phyloP scores from a whole-genome alignment of 2,113 vertebrate species.

The Gopherus evgoodei region DNA sequence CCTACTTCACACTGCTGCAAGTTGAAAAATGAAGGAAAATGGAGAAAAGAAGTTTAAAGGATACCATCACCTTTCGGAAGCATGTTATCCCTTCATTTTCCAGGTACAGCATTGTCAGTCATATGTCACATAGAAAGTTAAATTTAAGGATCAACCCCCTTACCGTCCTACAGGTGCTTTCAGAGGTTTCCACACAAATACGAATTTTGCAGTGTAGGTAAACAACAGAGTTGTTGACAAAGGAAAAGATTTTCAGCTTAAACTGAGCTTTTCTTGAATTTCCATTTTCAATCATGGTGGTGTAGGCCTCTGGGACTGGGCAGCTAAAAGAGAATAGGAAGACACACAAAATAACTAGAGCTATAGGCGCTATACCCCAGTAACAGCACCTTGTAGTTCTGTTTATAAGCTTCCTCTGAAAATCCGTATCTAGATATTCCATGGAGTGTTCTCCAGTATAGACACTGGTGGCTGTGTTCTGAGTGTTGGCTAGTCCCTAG shows the following conservation, averaged over 20 bases:
- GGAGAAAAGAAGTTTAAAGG: not conserved
- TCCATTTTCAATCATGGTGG: constrained; percentile 86
- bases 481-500: not conserved
- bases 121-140: not conserved
- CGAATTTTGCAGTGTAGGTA: constrained; percentile 90
- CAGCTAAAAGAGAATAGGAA: constrained; percentile 80
- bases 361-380: not conserved
- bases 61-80: not conserved
- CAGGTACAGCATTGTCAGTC: not conserved
- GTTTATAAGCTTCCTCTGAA: not conserved
- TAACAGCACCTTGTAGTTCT: not conserved
- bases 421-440: not conserved
- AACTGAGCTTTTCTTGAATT: constrained; percentile 85
- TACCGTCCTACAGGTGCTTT: constrained; percentile 83
- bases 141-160: constrained; percentile 27
- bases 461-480: not conserved
- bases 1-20: not conserved
- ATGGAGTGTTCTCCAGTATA: not conserved
- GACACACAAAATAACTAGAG: not conserved
- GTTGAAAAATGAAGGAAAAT: not conserved
- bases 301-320: constrained; percentile 76
- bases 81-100: not conserved
- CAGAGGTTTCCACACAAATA: constrained; percentile 82
- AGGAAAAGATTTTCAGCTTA: constrained; percentile 87
- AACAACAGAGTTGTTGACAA: constrained; percentile 83